Base-by-base conservation (phyloP, 2,113 vertebrate species). In the Gallinago paraguaiae region DNA sequence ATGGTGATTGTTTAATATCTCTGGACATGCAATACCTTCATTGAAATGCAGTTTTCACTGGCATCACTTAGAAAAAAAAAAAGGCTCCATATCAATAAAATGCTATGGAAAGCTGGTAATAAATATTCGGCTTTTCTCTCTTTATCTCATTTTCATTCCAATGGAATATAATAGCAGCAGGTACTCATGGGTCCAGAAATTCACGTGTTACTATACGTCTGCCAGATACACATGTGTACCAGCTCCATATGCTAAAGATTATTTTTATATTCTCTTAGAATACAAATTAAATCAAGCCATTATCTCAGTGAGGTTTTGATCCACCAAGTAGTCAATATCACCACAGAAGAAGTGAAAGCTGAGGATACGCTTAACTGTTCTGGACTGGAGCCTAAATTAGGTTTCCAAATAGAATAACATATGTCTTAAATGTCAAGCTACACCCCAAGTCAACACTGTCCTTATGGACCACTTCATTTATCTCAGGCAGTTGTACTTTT, bases 41-140 rank as follows among this genome's bases (percentile, higher is more conserved):
- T 12, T 46, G 61, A 77, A 72, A 43, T 28, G 35, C 11, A 45
- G 53, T 60, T 93, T 85, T 82, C 65, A 54, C 17, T 51, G 33
- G 17, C 17, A 60, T 69, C 50, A 33, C 20, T 50, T 69, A 46
- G 33, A 17, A 60, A 59, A 35, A 76, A 45, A 76, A 30, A 79
- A 67, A 16, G 59, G 30, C 46, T 81, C 37, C n/a, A 24, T 46
- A 67, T 72, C 57, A 90, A 20, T 82, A 77, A 93, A 81, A 86
- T n/a, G 46, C 31, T 54, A 9, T n/a, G 45, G 11, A 30, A 83
- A 85, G 23, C 31, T 41, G 31, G 48, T 30, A 80, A 69, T 80
- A 94, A 82, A 74, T 86, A 82, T 53, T 93, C 87, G 83, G 41
- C 41, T 72, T 94, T 92, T 88, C 54, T 79, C 75, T n/a, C n/a